A percentile compares a stretch with the other conserved stretches of the same genome.
These are phyloP conservation scores for Chrysopilus asiliformis DNA, from an alignment of 2,888 invertebrate species.

Conservation along the genomic window DNA sequence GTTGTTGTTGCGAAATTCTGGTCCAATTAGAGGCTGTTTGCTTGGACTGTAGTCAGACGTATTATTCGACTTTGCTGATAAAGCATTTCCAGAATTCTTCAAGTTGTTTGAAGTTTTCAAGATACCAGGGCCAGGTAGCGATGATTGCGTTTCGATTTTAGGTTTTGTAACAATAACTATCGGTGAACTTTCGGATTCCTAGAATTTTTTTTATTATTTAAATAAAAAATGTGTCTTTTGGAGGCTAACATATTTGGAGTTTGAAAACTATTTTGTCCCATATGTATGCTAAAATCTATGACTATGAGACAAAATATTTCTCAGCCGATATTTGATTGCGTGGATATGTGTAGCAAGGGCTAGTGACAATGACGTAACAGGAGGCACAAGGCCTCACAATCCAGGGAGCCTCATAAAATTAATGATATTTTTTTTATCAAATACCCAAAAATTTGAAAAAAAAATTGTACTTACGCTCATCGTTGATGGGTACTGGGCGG, in stretches of 20 bases:
- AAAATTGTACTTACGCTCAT: no score
- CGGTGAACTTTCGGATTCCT: conserved; percentile 36
- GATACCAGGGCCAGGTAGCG: conserved; percentile 32
- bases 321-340: no score
- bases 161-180: conserved; percentile 18
- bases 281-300: no score
- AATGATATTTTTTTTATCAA: no score
- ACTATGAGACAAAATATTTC: no score
- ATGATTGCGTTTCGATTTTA: conserved; percentile 10
- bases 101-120: conserved; percentile 28
- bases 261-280: neutral
- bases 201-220: conserved; percentile 17
- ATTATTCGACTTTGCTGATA: conserved; percentile 7
- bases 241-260: neutral
- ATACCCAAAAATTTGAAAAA: no score
- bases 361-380: no score
- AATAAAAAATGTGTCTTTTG: neutral
- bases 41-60: conserved; percentile 21
- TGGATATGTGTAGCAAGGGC: no score
- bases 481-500: no score
- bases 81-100: conserved; percentile 6
- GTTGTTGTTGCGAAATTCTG: conserved; percentile 20
- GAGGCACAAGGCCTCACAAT: no score
- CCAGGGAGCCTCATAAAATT: no score
- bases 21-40: conserved; percentile 24